phyloP scores from a whole-genome alignment of 1,140 invertebrate genomes.

The Leucophenga varia region DNA sequence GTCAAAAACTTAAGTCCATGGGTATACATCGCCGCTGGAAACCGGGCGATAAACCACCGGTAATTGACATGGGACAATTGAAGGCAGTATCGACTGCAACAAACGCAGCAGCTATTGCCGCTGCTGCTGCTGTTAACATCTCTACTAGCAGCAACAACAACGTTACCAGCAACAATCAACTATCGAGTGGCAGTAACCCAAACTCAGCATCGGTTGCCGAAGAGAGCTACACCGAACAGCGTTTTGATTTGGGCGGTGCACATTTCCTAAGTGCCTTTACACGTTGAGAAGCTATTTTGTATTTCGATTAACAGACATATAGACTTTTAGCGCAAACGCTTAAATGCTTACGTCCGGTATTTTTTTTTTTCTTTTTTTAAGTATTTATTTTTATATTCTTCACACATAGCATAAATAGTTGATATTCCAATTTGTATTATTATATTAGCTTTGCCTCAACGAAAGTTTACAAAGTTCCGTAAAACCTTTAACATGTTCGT shows the following conservation, averaged over 20 bases:
- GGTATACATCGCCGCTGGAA: slow-evolving; percentile 53
- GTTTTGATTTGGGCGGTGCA: slow-evolving; percentile 49
- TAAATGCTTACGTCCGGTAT: background rate
- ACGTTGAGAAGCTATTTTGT: slow-evolving; percentile 18
- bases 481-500: slow-evolving; percentile 20
- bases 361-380: too few relatives aligned
- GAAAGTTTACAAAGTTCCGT: too few relatives aligned
- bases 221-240: slow-evolving; percentile 43
- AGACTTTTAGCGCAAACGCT: too few relatives aligned
- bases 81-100: slow-evolving; percentile 35
- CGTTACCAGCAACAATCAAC: too few relatives aligned
- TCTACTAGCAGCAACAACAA: slow-evolving; percentile 21
- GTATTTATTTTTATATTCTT: too few relatives aligned
- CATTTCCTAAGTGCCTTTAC: slow-evolving; percentile 55
- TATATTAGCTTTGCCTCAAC: too few relatives aligned
- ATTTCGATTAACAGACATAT: background rate
- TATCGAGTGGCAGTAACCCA: background rate
- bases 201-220: slow-evolving; percentile 21
- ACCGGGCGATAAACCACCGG: slow-evolving; percentile 49
- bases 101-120: slow-evolving; percentile 25
- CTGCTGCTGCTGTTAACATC: slow-evolving; percentile 8
- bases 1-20: slow-evolving; percentile 53
- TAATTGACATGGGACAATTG: slow-evolving; percentile 45
- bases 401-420: too few relatives aligned
- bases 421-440: too few relatives aligned